Evolutionary conservation across 2,797 vertebrate species (phyloP).

Genomic region (Neopelma chrysocephalum): DNA sequence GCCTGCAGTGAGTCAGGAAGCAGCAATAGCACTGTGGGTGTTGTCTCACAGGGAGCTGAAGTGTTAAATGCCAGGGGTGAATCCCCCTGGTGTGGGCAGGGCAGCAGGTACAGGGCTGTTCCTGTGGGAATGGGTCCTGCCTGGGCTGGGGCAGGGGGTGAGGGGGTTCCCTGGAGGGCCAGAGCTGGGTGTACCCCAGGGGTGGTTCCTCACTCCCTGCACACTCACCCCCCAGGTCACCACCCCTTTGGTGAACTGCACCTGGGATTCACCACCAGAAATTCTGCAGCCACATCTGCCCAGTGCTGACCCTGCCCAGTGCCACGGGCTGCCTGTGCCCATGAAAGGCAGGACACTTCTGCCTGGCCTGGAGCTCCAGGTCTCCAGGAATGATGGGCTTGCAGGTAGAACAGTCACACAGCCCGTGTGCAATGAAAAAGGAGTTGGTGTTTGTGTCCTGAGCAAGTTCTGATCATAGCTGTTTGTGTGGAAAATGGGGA

Average conservation of each 20-base stretch:
- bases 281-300: accelerated
- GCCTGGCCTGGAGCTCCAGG: background rate
- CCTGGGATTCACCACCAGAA: too few relatives aligned
- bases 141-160: accelerated
- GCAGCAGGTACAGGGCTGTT: background rate
- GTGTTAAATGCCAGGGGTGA: background rate
- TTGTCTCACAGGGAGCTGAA: background rate
- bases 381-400: background rate
- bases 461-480: background rate
- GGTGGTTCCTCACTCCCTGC: background rate
- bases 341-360: background rate
- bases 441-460: background rate
- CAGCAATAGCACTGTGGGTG: background rate
- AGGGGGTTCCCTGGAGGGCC: background rate
- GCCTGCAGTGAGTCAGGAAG: accelerated
- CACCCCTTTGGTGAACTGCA: background rate
- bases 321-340: background rate
- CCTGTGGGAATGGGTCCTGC: background rate
- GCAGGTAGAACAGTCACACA: background rate
- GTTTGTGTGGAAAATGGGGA: background rate
- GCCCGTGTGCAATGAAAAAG: background rate
- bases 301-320: background rate
- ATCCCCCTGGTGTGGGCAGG: accelerated
- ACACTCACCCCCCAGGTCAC: background rate
- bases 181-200: background rate